A percentile compares a stretch with the other conserved stretches of the same genome.
Evolutionary conservation across 2,113 vertebrate genomes (phyloP).

Genomic region (Zingel zingel): DNA sequence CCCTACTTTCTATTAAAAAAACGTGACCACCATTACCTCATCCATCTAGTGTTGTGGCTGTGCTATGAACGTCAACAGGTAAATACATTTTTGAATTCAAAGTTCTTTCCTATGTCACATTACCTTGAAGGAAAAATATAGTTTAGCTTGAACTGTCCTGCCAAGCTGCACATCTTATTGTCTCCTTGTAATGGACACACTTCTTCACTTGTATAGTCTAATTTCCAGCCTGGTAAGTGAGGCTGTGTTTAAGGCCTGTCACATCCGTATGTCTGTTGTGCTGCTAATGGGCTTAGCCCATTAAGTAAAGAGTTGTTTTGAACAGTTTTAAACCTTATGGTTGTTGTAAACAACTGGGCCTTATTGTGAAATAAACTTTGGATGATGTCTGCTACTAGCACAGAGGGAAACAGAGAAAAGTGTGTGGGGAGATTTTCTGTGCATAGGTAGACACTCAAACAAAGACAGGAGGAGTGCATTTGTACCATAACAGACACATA

Average conservation of each 20-base stretch:
- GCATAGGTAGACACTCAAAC: too few relatives aligned
- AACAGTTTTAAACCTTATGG: too few relatives aligned
- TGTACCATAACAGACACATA: too few relatives aligned
- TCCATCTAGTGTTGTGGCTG: neutral
- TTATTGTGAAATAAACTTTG: constrained; percentile 36
- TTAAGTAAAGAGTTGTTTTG: constrained; percentile 17
- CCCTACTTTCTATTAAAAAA: too few relatives aligned
- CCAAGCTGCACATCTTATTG: neutral
- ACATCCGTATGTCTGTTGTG: constrained; percentile 1
- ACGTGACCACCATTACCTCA: too few relatives aligned
- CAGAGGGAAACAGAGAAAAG: neutral
- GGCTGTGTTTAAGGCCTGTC: neutral
- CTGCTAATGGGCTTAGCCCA: constrained; percentile 43
- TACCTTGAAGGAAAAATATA: neutral
- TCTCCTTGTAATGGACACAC: constrained; percentile 4
- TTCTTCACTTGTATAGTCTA: neutral
- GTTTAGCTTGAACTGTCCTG: neutral
- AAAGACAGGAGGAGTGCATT: too few relatives aligned
- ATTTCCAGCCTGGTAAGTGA: constrained; percentile 1
- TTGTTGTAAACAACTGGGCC: constrained; percentile 36
- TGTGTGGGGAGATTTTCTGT: neutral
- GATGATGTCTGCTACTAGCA: constrained; percentile 44
- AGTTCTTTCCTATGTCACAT: neutral
- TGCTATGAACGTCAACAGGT: neutral
- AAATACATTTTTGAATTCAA: neutral